These are phyloP conservation scores for Melanotaenia maccullochi DNA, from an alignment of 2,797 vertebrate species.

Conservation along the genomic window DNA sequence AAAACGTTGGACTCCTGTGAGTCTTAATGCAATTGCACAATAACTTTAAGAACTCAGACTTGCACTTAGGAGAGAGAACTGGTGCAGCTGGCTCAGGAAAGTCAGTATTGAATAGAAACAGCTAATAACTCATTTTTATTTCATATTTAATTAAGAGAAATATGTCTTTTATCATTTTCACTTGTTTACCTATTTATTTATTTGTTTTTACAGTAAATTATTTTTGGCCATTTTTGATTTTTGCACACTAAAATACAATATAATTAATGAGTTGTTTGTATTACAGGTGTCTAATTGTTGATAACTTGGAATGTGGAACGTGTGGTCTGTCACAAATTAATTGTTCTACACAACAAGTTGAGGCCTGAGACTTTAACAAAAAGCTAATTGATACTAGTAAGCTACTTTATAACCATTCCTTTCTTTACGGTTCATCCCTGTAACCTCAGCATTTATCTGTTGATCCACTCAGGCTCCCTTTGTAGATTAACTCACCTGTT, in stretches of 20 bases:
- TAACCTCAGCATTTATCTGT: slow-evolving; percentile 52
- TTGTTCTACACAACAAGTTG: not conserved
- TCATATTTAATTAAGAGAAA: not conserved
- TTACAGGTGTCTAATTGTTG: not conserved
- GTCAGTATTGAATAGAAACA: not conserved
- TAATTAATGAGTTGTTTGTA: not conserved
- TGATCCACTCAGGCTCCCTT: slow-evolving; percentile 16
- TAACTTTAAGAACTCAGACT: not conserved
- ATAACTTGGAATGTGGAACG: not conserved
- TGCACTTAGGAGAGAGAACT: not conserved
- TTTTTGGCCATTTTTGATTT: not conserved
- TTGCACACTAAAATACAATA: not conserved
- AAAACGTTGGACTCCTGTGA: not conserved
- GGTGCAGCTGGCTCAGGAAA: not conserved
- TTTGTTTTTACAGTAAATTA: not conserved
- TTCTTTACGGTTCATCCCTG: slow-evolving; percentile 22
- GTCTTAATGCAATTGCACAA: not conserved
- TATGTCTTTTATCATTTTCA: not conserved
- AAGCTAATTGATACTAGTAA: slow-evolving; percentile 23
- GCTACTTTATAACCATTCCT: slow-evolving; percentile 42
- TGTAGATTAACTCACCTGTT: slow-evolving; percentile 18
- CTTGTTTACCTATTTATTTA: not conserved
- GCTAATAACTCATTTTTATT: not conserved
- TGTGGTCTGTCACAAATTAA: not conserved
- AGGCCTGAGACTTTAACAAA: slow-evolving; percentile 16